Base-by-base conservation (phyloP, 2,888 invertebrate genomes). In the Neoscelio sp. region DNA sequence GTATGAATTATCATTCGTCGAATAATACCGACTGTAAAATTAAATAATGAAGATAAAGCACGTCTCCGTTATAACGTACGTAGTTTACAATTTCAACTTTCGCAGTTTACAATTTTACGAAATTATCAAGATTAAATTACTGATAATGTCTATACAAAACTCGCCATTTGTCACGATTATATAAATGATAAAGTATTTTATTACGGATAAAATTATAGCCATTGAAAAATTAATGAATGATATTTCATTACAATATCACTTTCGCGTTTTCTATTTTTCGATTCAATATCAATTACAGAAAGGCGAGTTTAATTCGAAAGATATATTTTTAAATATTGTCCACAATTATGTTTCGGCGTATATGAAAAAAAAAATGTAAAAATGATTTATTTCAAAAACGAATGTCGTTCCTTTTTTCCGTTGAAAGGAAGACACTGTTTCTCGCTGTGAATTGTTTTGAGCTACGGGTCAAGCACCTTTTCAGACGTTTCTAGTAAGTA, bases 381-480 rank as follows among this genome's bases (percentile, higher is more conserved):
- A n/a, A n/a, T n/a, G n/a, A n/a, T n/a, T n/a, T n/a, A n/a, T n/a
- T n/a, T n/a, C n/a, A n/a, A n/a, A n/a, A n/a, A n/a, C n/a, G n/a
- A n/a, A n/a, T n/a, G n/a, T n/a, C n/a, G n/a, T n/a, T n/a, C n/a
- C n/a, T n/a, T n/a, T n/a, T n/a, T n/a, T n/a, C n/a, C n/a, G n/a
- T n/a, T n/a, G 6, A 23, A 23, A 23, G 6, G 6, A 23, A 23
- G 6, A 23, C 6, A 6, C 23, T 23, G 23, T 50, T 30, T 15
- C 17, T 50, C 18, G 10, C 26, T 4, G 48, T 6, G 23, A 33
- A 54, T 44, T 54, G 64, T 60, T 75, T 60, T 42, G 38, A 44
- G 23, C 35, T 23, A 35, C 17, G 20, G 75, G 75, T 75, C 75
- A 68, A 68, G 13, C 60, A 75, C 62, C 67, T 75, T 60, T 30